Evolutionary conservation across 2,888 invertebrate species (phyloP).

Genomic region (Acronicta aceris): DNA sequence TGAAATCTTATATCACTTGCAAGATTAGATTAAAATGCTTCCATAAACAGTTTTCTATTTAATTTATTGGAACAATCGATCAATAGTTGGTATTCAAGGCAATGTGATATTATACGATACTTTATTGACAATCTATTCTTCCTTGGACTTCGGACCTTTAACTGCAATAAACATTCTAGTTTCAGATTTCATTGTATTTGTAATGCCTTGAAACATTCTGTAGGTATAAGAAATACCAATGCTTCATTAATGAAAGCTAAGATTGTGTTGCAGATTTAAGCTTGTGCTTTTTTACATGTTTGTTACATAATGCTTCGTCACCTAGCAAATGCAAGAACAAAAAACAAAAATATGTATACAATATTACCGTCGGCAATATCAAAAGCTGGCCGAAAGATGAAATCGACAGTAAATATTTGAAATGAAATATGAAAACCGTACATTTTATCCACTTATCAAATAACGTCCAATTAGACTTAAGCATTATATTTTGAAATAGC

Average conservation of each 20-base stretch:
- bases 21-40: constrained; percentile 46
- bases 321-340: constrained; percentile 8
- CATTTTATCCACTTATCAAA: constrained; percentile 61
- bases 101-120: constrained; percentile 29
- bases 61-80: constrained; percentile 49
- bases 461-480: constrained; percentile 60
- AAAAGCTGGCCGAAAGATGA: constrained; percentile 27
- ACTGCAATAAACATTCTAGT: constrained; percentile 17
- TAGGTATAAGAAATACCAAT: constrained; percentile 4
- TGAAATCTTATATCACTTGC: constrained; percentile 53
- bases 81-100: constrained; percentile 18
- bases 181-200: constrained; percentile 33
- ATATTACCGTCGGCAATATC: constrained; percentile 32
- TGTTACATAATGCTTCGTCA: constrained; percentile 13
- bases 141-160: constrained; percentile 25
- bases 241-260: constrained; percentile 5
- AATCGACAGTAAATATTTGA: constrained; percentile 24
- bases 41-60: constrained; percentile 50
- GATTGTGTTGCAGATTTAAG: too few relatives aligned
- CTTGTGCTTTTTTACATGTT: too few relatives aligned
- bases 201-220: constrained; percentile 28
- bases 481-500: constrained; percentile 50
- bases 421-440: constrained; percentile 25
- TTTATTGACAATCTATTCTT: constrained; percentile 31
- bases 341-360: constrained; percentile 13